Evolutionary conservation across 2,797 vertebrate genomes (phyloP).

Genomic region (Gastrophryne carolinensis): DNA sequence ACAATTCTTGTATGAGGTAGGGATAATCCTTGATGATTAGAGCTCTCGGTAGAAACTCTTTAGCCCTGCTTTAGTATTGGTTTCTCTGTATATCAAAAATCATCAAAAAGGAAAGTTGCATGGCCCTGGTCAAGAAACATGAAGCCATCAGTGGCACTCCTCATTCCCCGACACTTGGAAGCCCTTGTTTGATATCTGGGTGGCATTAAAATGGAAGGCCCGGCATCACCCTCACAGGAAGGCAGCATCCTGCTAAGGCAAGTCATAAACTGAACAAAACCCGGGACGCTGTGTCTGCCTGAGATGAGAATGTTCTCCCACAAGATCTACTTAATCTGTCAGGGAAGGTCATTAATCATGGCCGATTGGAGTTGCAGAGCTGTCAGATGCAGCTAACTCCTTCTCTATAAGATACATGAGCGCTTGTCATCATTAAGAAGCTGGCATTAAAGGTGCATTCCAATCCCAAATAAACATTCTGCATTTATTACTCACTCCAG

Average conservation of each 20-base stretch:
- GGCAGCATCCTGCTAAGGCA: background rate
- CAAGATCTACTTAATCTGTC: constrained; percentile 4
- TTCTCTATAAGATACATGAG: background rate
- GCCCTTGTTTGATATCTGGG: background rate
- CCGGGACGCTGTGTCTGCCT: background rate
- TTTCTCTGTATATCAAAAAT: no score
- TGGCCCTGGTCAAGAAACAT: no score
- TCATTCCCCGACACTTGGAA: background rate
- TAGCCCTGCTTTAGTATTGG: no score
- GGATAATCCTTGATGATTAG: no score
- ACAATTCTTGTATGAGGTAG: no score
- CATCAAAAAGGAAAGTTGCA: no score
- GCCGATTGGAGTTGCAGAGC: constrained; percentile 1
- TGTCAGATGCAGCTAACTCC: background rate
- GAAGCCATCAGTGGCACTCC: no score
- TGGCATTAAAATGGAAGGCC: background rate
- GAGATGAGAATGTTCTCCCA: constrained; percentile 7
- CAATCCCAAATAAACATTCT: no score
- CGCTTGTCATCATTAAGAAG: background rate
- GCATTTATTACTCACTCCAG: no score
- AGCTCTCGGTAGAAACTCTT: no score
- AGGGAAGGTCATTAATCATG: constrained; percentile 5
- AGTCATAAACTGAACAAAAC: background rate
- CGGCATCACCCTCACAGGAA: no score
- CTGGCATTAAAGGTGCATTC: background rate